phyloP scores from a whole-genome alignment of 2,797 vertebrate species.

The Peromyscus melanophrys region DNA sequence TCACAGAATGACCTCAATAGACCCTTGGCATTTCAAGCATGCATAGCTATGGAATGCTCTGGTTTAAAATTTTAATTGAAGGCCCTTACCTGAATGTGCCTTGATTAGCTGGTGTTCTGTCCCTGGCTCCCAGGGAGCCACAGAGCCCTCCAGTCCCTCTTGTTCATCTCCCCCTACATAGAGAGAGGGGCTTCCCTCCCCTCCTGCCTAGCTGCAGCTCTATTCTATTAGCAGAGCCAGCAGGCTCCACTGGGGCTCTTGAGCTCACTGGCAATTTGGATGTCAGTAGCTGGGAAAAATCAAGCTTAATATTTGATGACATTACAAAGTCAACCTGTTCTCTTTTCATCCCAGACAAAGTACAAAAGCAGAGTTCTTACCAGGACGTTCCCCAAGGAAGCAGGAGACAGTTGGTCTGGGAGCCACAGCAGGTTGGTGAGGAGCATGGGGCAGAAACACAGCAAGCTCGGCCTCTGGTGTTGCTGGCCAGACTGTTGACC shows the following conservation, averaged over 20 bases:
- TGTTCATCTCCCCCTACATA: conserved; percentile 22
- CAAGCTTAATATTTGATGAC: conserved; percentile 81
- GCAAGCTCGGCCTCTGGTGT: not conserved
- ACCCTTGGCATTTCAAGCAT: conserved; percentile 14
- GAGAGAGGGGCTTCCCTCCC: not conserved
- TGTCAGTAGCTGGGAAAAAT: conserved; percentile 82
- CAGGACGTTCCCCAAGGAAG: conserved; percentile 50
- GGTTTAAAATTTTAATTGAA: conserved; percentile 66
- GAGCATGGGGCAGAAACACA: not conserved
- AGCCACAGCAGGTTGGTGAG: not conserved
- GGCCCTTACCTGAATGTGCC: conserved; percentile 21
- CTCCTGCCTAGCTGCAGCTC: conserved; percentile 36
- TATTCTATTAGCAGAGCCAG: conserved; percentile 73
- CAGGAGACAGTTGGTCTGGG: conserved; percentile 59
- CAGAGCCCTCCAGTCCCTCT: not conserved
- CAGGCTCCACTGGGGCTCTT: conserved; percentile 65
- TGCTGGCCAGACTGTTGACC: conserved; percentile 38
- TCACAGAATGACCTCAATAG: conserved; percentile 41
- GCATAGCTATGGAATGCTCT: not conserved
- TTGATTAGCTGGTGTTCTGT: conserved; percentile 10
- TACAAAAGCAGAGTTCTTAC: conserved; percentile 73
- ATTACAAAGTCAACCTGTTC: conserved; percentile 83
- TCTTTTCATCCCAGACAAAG: conserved; percentile 72
- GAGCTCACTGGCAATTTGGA: conserved; percentile 69
- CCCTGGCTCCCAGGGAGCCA: conserved; percentile 38